Base-by-base conservation (phyloP, 2,797 vertebrate genomes). In the Fistularia tabacaria region DNA sequence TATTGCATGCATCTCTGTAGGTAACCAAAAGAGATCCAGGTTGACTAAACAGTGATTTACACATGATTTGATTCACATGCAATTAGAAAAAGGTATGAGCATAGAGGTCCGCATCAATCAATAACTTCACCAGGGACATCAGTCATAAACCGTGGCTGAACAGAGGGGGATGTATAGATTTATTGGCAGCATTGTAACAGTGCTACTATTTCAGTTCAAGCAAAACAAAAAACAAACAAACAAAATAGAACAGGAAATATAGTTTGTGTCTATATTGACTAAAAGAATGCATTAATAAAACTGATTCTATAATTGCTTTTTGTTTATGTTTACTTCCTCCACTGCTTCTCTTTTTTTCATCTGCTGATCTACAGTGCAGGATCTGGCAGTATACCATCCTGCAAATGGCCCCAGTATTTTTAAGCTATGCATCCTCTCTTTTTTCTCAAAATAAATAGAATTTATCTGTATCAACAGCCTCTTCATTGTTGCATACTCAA, bases 391-490 rank as follows among this genome's bases (percentile, higher is more conserved):
- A 73, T 62, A 80, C 85, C 85, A 83, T 82, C 59, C 71, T n/a
- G 56, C 73, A 88, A 87, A 87, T 82, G 80, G 76, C 71, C 79
- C 80, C 83, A 85, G 86, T 85, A 84, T 85, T 84, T 88, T 85
- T 87, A 39, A 9, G 57, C 74, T 83, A 54, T 62, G 71, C 76
- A 80, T 72, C 78, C 82, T 82, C 76, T 61, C 76, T 61, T 70
- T 80, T 88, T 81, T 67, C 71, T 86, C 73, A 82, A 77, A 89
- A 87, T 84, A 85, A 86, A 83, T 77, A 72, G 75, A 84, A 89
- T 90, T 88, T 88, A 88, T 90, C 89, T 88, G 82, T 86, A 86
- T 81, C 83, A 76, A 80, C 83, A 85, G 83, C 76, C 73, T 36
- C 10, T 72, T 52, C n/a, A n/a, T n/a, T n/a, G n/a, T n/a, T n/a